A percentile compares a stretch with the other conserved stretches of the same genome.
Conservation (phyloP, 2,797 vertebrate species). For the Avahi laniger region DNA sequence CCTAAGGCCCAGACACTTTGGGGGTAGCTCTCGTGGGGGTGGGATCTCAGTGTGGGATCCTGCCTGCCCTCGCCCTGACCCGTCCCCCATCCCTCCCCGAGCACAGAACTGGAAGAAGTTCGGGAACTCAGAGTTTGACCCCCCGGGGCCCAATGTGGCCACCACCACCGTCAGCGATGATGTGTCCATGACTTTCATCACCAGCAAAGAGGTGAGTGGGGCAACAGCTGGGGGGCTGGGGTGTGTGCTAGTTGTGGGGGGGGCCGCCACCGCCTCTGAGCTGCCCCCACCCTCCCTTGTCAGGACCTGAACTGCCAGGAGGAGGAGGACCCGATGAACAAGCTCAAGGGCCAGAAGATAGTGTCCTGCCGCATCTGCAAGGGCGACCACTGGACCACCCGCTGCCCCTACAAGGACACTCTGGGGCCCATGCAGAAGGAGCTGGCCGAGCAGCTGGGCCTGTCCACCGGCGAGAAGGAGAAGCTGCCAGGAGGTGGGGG, state of each 20-base stretch:
- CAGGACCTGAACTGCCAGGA: slow-evolving; percentile 96
- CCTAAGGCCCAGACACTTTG: background rate
- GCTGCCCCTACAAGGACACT: slow-evolving; percentile 98
- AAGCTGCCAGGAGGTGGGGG: slow-evolving; percentile 89
- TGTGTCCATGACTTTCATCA: slow-evolving; percentile 98
- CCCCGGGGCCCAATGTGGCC: slow-evolving; percentile 94
- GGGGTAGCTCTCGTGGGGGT: background rate
- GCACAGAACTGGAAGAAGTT: slow-evolving; percentile 98
- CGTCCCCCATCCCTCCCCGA: background rate
- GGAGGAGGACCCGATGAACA: slow-evolving; percentile 98
- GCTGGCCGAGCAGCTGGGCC: slow-evolving; percentile 95
- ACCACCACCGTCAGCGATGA: slow-evolving; percentile 98
- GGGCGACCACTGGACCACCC: slow-evolving; percentile 98
- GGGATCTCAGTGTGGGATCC: background rate
- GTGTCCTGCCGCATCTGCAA: slow-evolving; percentile 98
- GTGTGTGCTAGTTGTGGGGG: too few species aligned
- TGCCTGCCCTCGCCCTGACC: background rate
- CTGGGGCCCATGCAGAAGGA: slow-evolving; percentile 99
- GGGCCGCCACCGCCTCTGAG: background rate
- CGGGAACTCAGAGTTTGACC: slow-evolving; percentile 94
- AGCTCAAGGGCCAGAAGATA: slow-evolving; percentile 98
- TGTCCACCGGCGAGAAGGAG: slow-evolving; percentile 94
- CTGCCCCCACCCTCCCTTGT: rapidly evolving
- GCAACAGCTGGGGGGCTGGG: background rate
- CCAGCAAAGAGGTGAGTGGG: slow-evolving; percentile 93